phyloP scores from a whole-genome alignment of 1,140 invertebrate species.

The Brachionus manjavacas region DNA sequence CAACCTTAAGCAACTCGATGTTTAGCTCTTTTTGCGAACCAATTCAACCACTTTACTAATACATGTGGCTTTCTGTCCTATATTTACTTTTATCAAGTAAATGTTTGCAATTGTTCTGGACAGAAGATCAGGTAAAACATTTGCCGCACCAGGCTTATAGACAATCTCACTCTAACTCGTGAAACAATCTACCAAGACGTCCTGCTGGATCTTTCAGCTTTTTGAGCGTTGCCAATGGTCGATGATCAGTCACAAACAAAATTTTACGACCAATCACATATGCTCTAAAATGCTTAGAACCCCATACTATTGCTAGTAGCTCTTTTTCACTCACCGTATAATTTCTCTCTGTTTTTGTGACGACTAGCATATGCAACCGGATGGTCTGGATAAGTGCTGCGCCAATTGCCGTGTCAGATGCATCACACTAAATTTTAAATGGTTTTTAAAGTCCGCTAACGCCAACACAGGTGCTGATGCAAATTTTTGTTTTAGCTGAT shows the following conservation, averaged over 20 bases:
- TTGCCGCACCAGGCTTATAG: background rate
- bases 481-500: conserved; percentile 5
- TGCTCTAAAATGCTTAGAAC: background rate
- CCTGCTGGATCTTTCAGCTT: background rate
- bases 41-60: background rate
- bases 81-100: background rate
- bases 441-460: background rate
- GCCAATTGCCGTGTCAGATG: background rate
- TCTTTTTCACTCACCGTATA: conserved; percentile 7
- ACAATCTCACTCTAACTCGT: background rate
- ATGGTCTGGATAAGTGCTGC: background rate
- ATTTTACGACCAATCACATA: background rate
- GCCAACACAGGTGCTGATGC: background rate
- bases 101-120: background rate
- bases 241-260: background rate
- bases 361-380: conserved; percentile 11
- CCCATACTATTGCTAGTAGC: background rate
- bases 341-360: background rate
- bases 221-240: background rate
- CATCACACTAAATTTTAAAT: background rate
- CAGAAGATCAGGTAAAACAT: background rate
- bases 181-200: background rate
- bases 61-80: background rate
- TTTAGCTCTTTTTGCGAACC: background rate
- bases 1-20: background rate